Conservation (phyloP, 2,113 vertebrate species). For the Carollia perspicillata region DNA sequence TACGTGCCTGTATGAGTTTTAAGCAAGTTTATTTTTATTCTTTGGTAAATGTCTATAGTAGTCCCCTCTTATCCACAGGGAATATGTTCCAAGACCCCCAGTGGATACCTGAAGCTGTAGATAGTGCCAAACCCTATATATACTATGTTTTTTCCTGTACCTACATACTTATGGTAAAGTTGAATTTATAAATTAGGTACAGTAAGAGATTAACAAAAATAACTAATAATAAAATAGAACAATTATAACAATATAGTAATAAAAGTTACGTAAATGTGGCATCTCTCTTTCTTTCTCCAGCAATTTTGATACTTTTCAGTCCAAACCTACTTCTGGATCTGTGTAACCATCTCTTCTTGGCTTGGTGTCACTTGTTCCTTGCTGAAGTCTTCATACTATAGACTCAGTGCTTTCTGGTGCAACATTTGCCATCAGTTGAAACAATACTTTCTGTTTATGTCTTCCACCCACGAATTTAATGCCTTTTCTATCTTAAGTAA, state of each 20-base stretch:
- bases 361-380: not conserved
- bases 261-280: not conserved
- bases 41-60: not conserved
- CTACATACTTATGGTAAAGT: not conserved
- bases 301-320: not conserved
- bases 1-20: not conserved
- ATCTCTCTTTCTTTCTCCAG: not conserved
- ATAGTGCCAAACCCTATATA: not conserved
- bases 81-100: not conserved
- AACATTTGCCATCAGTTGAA: not conserved
- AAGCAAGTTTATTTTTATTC: conserved; percentile 36
- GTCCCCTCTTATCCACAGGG: not conserved
- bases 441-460: not conserved
- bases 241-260: not conserved
- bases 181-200: not conserved
- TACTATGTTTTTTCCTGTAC: not conserved
- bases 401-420: not conserved
- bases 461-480: not conserved
- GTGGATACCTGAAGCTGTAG: not conserved
- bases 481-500: not conserved
- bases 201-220: not conserved
- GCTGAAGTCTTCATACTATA: not conserved
- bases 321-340: not conserved
- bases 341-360: not conserved
- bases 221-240: not conserved